Evolutionary conservation across 2,113 vertebrate genomes (phyloP).

Genomic region (Onychostoma macrolepis): DNA sequence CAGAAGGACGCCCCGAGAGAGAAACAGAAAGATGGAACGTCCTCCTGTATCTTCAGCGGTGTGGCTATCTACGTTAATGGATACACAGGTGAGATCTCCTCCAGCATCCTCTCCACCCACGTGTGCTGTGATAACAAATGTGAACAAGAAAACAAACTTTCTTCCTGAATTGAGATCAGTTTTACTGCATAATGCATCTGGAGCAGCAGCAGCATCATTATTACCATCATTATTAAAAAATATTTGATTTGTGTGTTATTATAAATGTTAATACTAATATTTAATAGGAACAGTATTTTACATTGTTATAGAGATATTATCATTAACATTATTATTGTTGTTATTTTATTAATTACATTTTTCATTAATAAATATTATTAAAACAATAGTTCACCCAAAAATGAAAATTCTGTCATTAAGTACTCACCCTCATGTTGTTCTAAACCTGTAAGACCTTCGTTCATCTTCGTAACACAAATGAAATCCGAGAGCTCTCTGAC

Average conservation of each 20-base stretch:
- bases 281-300: background rate
- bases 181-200: background rate
- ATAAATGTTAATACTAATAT: background rate
- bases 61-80: constrained; percentile 97
- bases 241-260: background rate
- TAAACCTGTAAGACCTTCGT: no score
- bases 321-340: background rate
- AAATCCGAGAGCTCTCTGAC: no score
- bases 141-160: background rate
- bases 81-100: constrained; percentile 86
- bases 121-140: background rate
- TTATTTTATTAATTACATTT: no score
- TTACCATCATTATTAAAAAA: background rate
- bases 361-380: no score
- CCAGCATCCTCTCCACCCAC: background rate
- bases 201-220: background rate
- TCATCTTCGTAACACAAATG: no score
- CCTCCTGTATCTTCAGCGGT: constrained; percentile 88
- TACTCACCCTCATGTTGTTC: no score
- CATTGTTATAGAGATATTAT: no score
- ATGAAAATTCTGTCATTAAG: no score
- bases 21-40: constrained; percentile 81
- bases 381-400: no score
- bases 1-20: constrained; percentile 84
- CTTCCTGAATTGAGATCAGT: background rate